Conservation (phyloP, 2,113 vertebrate genomes). For the Lethenteron reissneri region DNA sequence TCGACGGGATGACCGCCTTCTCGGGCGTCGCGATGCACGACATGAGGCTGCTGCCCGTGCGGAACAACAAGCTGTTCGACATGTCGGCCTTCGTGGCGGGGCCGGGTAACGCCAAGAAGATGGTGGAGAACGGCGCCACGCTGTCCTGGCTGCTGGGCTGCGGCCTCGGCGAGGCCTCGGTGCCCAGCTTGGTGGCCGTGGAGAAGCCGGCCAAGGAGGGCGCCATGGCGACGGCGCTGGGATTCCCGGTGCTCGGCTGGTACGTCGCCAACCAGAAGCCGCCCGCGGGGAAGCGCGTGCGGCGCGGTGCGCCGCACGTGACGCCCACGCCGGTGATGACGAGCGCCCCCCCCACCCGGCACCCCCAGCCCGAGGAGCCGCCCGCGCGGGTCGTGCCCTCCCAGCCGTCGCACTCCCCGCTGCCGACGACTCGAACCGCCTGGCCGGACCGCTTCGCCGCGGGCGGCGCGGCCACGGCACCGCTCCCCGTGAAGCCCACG, state of each 20-base stretch:
- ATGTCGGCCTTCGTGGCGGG: conserved; percentile 97
- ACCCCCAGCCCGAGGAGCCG: conserved; percentile 45
- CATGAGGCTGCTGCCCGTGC: conserved; percentile 74
- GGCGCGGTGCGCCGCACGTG: conserved; percentile 53
- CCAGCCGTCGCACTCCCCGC: conserved; percentile 57
- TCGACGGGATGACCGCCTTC: conserved; percentile 51
- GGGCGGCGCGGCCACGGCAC: background rate
- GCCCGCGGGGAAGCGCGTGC: conserved; percentile 49
- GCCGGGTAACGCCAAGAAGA: conserved; percentile 85
- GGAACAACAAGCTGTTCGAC: conserved; percentile 86
- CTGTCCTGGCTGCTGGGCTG: conserved; percentile 86
- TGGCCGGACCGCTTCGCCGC: background rate
- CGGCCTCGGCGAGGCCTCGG: conserved; percentile 50
- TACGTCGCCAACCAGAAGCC: conserved; percentile 91
- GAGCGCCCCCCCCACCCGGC: conserved; percentile 47
- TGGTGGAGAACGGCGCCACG: conserved; percentile 76
- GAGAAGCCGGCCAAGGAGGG: conserved; percentile 69
- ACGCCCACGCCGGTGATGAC: conserved; percentile 66
- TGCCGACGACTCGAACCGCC: conserved; percentile 17
- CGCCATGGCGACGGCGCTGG: conserved; percentile 59
- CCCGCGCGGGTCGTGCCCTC: conserved; percentile 58
- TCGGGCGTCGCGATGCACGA: conserved; percentile 52
- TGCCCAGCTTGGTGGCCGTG: conserved; percentile 63
- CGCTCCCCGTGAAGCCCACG: background rate
- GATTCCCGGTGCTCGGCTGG: conserved; percentile 88